These are phyloP conservation scores for Archivesica marissinica DNA, from an alignment of 1,140 invertebrate genomes.

Conservation along the genomic window DNA sequence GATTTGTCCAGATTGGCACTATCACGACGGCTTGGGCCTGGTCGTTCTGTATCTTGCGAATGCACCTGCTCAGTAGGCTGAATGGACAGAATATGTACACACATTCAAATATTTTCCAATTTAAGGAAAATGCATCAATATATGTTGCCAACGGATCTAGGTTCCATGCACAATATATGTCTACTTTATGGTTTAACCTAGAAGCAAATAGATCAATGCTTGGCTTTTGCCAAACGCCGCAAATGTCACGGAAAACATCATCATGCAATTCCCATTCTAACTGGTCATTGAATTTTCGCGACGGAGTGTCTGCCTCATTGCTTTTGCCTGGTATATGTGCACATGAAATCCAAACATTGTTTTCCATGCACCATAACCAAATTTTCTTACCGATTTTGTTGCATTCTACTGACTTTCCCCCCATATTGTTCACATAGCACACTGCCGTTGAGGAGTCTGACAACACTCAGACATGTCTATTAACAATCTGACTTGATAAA, in stretches of 20 bases:
- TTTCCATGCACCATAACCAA: constrained; percentile 18
- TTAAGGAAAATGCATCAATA: constrained; percentile 61
- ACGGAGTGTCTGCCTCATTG: not conserved
- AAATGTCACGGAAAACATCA: not conserved
- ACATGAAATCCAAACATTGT: constrained; percentile 6
- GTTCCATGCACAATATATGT: constrained; percentile 57
- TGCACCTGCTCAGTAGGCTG: not conserved
- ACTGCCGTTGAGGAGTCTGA: constrained; percentile 12
- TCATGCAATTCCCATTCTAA: constrained; percentile 1
- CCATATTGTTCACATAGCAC: constrained; percentile 17
- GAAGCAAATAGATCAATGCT: constrained; percentile 65
- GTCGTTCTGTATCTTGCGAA: not conserved
- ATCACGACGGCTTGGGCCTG: not conserved
- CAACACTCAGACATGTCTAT: constrained; percentile 11
- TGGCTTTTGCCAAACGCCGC: not conserved
- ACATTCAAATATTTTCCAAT: constrained; percentile 40
- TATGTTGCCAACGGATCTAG: constrained; percentile 54
- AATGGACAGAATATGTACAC: constrained; percentile 63
- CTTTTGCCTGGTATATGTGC: not conserved
- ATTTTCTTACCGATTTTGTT: constrained; percentile 7
- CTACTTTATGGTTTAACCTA: constrained; percentile 53
- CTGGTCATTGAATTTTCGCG: constrained; percentile 23
- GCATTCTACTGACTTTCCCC: not conserved
- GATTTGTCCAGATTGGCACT: constrained; percentile 30
- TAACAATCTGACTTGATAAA: not conserved